These are phyloP conservation scores for Gorsachius magnificus DNA, from an alignment of 2,797 vertebrate genomes.

Conservation along the genomic window DNA sequence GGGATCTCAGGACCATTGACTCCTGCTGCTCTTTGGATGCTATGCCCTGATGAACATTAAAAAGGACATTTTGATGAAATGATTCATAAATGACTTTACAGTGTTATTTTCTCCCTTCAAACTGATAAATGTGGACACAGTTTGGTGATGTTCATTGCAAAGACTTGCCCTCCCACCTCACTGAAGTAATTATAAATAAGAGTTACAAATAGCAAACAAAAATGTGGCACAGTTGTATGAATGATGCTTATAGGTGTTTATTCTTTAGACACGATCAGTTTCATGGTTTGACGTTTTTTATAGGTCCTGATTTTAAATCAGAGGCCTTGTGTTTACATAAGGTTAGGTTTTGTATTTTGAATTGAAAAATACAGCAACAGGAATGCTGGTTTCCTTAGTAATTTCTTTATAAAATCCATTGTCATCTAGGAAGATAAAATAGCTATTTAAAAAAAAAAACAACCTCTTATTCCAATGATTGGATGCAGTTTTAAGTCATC, in stretches of 20 bases:
- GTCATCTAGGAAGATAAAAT: neutral
- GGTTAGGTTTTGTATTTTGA: neutral
- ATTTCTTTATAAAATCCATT: neutral
- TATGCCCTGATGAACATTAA: neutral
- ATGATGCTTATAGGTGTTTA: neutral
- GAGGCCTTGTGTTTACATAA: neutral
- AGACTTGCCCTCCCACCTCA: neutral
- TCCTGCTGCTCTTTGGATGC: neutral
- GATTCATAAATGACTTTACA: neutral
- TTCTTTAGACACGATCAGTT: neutral
- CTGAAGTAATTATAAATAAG: neutral
- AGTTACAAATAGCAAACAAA: neutral
- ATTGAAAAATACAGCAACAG: neutral
- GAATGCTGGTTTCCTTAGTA: neutral
- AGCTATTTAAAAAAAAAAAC: neutral
- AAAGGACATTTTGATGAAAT: neutral
- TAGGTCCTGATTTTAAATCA: neutral
- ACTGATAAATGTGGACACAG: neutral
- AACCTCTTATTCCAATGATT: neutral
- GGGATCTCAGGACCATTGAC: neutral
- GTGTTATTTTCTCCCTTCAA: neutral
- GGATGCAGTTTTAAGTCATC: neutral
- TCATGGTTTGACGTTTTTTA: neutral
- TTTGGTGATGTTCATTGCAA: neutral
- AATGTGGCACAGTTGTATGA: neutral